Evolutionary conservation across 1,140 invertebrate species (phyloP).

Genomic region (Drosophila willistoni): DNA sequence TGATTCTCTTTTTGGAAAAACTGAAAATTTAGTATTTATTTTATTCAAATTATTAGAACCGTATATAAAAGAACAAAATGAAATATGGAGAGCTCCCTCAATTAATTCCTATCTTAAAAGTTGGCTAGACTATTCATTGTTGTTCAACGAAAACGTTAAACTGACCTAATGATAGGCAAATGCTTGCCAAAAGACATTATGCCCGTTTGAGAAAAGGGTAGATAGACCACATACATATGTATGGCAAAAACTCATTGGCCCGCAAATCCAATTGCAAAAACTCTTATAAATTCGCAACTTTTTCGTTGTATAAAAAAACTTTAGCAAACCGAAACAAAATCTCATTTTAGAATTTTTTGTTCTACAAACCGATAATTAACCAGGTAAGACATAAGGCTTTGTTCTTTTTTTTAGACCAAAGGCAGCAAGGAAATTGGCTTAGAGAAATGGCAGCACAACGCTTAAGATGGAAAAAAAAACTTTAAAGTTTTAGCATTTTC

Average conservation of each 20-base stretch:
- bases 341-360: conserved; percentile 3
- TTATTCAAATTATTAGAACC: no score
- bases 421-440: not conserved
- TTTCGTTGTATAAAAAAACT: not conserved
- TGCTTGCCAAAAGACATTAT: no score
- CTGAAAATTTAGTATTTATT: no score
- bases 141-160: no score
- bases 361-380: not conserved
- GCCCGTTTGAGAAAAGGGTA: not conserved
- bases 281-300: not conserved
- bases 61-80: no score
- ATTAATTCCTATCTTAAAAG: no score
- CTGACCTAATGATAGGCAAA: no score
- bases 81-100: no score
- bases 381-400: conserved; percentile 4
- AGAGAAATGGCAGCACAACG: not conserved
- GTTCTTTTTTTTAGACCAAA: not conserved
- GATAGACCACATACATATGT: not conserved
- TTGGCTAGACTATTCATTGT: no score
- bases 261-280: conserved; percentile 11
- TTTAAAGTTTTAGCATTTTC: no score
- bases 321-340: conserved; percentile 2
- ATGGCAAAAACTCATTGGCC: conserved; percentile 8
- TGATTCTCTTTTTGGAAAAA: no score
- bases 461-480: no score